Evolutionary conservation across 2,797 vertebrate genomes (phyloP).

Genomic region (Tapirus indicus): DNA sequence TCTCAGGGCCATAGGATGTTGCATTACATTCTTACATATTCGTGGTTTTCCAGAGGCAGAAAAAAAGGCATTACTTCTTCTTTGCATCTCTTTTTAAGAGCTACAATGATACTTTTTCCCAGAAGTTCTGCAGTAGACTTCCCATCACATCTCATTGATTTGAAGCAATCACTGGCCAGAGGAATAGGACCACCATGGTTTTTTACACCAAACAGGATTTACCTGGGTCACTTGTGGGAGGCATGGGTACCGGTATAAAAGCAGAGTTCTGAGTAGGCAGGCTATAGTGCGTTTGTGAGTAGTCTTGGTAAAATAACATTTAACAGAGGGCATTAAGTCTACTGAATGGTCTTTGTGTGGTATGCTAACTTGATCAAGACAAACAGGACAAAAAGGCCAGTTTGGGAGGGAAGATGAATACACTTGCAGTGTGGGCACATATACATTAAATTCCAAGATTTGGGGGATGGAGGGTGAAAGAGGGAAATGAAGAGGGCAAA

Average conservation of each 20-base stretch:
- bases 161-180: background rate
- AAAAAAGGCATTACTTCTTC: background rate
- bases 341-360: background rate
- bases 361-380: background rate
- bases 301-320: background rate
- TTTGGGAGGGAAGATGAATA: background rate
- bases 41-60: background rate
- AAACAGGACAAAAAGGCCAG: background rate
- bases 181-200: background rate
- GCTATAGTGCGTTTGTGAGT: background rate
- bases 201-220: background rate
- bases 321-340: background rate
- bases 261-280: background rate
- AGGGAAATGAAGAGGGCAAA: background rate
- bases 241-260: background rate
- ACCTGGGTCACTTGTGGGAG: background rate
- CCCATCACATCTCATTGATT: background rate
- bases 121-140: slow-evolving; percentile 4
- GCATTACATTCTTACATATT: background rate
- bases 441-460: background rate
- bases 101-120: background rate
- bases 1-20: background rate
- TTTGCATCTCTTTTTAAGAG: background rate
- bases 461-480: background rate
- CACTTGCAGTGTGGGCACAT: background rate